Conservation (phyloP, 2,113 vertebrate genomes). For the Silurus asotus region DNA sequence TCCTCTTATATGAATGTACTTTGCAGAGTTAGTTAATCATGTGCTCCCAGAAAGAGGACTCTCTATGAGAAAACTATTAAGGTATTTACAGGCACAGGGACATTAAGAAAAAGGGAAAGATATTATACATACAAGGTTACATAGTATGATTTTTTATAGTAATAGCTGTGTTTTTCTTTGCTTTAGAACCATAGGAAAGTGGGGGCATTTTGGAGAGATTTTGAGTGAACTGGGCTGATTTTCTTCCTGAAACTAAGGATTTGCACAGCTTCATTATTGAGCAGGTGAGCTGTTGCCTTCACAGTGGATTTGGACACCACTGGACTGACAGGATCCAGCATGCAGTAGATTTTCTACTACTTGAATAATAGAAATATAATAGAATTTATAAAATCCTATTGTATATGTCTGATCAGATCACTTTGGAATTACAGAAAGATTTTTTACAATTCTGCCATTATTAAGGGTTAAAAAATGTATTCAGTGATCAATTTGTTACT, state of each 20-base stretch:
- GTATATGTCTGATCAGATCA: not conserved
- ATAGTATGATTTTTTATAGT: not conserved
- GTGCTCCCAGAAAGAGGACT: slow-evolving; percentile 92
- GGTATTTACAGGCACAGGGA: slow-evolving; percentile 65
- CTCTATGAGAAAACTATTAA: slow-evolving; percentile 95
- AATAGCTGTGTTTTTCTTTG: slow-evolving; percentile 50
- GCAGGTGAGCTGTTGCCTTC: slow-evolving; percentile 74
- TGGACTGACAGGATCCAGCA: not conserved
- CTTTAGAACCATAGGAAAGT: slow-evolving; percentile 97
- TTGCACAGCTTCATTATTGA: slow-evolving; percentile 87
- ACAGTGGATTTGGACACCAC: not conserved
- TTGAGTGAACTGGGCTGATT: slow-evolving; percentile 87
- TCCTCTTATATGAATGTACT: slow-evolving; percentile 98
- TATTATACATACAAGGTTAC: too few species aligned
- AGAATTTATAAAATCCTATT: not conserved
- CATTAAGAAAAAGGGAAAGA: too few species aligned
- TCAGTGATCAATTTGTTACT: not conserved
- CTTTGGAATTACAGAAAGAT: not conserved
- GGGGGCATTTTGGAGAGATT: slow-evolving; percentile 90
- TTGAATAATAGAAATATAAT: too few species aligned
- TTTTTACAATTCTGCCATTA: not conserved
- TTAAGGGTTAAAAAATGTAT: not conserved
- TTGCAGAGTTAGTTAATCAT: slow-evolving; percentile 92
- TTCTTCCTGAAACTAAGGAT: slow-evolving; percentile 87
- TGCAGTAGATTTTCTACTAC: not conserved